A percentile compares a stretch with the other conserved stretches of the same genome.
These are phyloP conservation scores for Etheostoma cragini DNA, from an alignment of 2,113 vertebrate species.

Conservation along the genomic window DNA sequence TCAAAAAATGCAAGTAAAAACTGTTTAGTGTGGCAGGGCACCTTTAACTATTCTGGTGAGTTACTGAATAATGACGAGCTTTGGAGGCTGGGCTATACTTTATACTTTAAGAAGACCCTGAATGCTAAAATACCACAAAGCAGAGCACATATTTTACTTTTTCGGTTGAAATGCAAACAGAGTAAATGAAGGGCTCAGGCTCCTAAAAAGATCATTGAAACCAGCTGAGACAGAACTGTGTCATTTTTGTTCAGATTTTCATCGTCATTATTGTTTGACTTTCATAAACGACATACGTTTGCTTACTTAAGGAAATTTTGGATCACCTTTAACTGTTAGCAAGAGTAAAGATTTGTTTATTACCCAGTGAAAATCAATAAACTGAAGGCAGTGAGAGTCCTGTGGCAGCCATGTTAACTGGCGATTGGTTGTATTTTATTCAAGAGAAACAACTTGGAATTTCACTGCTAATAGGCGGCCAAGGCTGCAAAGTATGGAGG, in stretches of 20 bases:
- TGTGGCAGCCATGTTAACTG: no score
- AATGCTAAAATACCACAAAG: background rate
- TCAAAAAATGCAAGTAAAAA: no score
- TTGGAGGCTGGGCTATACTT: background rate
- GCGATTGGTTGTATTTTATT: background rate
- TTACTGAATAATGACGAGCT: background rate
- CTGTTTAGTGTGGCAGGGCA: no score
- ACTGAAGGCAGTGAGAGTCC: background rate
- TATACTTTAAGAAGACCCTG: slow-evolving; percentile 2
- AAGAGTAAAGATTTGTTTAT: background rate
- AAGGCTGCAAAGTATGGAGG: background rate
- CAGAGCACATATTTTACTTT: background rate
- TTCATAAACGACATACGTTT: background rate
- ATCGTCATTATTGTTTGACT: background rate
- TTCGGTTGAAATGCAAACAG: background rate
- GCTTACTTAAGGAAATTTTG: background rate
- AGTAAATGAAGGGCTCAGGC: background rate
- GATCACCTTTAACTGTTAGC: background rate
- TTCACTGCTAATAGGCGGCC: background rate
- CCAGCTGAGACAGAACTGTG: background rate
- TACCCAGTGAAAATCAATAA: background rate
- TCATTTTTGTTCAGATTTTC: background rate
- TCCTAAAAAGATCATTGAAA: background rate
- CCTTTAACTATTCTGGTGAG: background rate
- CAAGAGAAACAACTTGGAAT: background rate